Conservation (phyloP, 2,113 vertebrate genomes). For the Meleagris gallopavo region DNA sequence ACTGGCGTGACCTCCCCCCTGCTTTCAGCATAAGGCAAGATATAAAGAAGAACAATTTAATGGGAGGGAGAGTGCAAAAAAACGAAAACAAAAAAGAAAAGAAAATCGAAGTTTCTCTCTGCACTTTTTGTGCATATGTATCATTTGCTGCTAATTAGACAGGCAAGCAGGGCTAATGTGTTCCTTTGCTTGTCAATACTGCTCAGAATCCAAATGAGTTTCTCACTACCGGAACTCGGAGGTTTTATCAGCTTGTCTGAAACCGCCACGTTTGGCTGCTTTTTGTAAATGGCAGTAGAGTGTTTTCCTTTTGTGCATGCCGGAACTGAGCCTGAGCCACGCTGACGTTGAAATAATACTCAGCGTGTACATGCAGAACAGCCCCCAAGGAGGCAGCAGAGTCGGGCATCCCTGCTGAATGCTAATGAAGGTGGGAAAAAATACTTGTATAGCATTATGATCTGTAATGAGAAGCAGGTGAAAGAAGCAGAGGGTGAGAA, state of each 20-base stretch:
- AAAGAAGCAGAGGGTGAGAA: neutral
- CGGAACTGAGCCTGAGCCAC: neutral
- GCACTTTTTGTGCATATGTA: neutral
- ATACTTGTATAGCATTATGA: neutral
- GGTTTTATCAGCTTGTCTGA: neutral
- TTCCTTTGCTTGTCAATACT: neutral
- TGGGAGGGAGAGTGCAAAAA: neutral
- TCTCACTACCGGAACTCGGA: neutral
- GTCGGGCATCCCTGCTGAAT: neutral
- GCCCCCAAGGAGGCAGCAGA: neutral
- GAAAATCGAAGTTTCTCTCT: neutral
- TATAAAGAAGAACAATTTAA: neutral
- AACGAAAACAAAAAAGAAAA: neutral
- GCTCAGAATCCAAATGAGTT: neutral
- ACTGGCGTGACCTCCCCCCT: neutral
- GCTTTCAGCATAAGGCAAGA: neutral
- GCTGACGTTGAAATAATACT: neutral
- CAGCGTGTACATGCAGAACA: neutral
- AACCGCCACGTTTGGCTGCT: neutral
- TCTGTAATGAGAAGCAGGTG: constrained; percentile 5
- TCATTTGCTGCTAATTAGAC: neutral
- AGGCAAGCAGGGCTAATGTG: neutral
- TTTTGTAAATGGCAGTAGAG: neutral
- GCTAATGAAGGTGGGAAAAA: neutral
- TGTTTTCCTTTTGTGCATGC: neutral